Evolutionary conservation across 2,888 invertebrate genomes (phyloP).

Genomic region (Stenoptilia bipunctidactyla): DNA sequence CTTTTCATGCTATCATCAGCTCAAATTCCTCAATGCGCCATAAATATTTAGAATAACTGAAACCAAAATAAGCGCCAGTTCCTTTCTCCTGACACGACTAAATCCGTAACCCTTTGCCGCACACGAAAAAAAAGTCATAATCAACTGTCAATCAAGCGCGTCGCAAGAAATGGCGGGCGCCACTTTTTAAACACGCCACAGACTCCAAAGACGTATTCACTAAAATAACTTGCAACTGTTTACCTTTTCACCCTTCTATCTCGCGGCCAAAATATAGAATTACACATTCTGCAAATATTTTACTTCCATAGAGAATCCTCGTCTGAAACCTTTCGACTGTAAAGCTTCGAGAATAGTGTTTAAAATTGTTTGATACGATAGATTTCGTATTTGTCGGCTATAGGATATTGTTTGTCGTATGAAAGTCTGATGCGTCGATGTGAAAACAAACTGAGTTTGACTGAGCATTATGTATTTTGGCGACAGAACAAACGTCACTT

Average conservation of each 20-base stretch:
- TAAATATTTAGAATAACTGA: too few species aligned
- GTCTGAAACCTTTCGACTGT: too few species aligned
- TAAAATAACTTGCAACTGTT: conserved; percentile 62
- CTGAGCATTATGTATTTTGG: conserved; percentile 69
- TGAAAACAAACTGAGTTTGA: conserved; percentile 65
- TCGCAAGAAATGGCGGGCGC: conserved; percentile 32
- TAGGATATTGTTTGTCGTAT: conserved; percentile 29
- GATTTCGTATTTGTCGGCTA: conserved; percentile 17
- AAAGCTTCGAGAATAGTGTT: too few species aligned
- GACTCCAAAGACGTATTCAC: conserved; percentile 56
- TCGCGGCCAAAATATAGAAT: conserved; percentile 65
- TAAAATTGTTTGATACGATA: not conserved
- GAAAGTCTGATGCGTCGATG: conserved; percentile 59
- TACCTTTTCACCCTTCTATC: conserved; percentile 68
- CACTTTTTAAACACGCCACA: conserved; percentile 55
- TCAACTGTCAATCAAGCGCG: conserved; percentile 48
- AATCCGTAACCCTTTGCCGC: not conserved
- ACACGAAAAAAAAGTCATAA: conserved; percentile 23
- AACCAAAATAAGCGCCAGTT: too few species aligned
- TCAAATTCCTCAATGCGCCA: too few species aligned
- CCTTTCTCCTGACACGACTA: not conserved
- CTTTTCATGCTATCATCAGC: too few species aligned
- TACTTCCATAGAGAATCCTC: conserved; percentile 10
- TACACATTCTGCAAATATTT: conserved; percentile 44
- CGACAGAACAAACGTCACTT: conserved; percentile 70